These are phyloP conservation scores for Drosophila azteca DNA, from an alignment of 1,140 invertebrate genomes.

Conservation along the genomic window DNA sequence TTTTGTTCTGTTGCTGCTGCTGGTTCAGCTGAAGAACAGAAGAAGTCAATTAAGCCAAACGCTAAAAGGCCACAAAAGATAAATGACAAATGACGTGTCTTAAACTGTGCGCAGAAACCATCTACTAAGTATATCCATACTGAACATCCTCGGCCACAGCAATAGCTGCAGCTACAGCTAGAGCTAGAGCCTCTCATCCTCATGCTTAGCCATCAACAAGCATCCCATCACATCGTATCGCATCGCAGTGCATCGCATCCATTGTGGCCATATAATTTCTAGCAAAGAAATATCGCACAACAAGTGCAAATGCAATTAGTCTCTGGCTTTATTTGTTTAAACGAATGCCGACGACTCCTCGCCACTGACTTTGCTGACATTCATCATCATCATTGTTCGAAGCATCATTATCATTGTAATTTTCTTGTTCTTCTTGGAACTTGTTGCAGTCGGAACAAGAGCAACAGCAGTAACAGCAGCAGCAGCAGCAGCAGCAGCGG, in stretches of 20 bases:
- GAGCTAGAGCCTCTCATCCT: no score
- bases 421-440: constrained; percentile 58
- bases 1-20: constrained; percentile 16
- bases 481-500: not conserved
- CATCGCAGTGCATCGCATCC: not conserved
- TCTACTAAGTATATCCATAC: constrained; percentile 26
- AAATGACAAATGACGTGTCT: constrained; percentile 81
- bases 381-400: constrained; percentile 24
- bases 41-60: constrained; percentile 79
- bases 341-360: constrained; percentile 63
- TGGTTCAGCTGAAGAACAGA: constrained; percentile 28
- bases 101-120: constrained; percentile 51
- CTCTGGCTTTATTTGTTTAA: constrained; percentile 76
- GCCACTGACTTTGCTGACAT: constrained; percentile 12
- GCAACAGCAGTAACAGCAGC: constrained; percentile 12
- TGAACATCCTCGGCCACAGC: constrained; percentile 8
- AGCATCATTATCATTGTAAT: constrained; percentile 23
- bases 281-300: constrained; percentile 81
- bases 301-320: constrained; percentile 82
- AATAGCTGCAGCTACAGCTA: no score
- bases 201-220: constrained; percentile 3
- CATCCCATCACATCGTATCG: constrained; percentile 7
- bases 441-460: constrained; percentile 41
- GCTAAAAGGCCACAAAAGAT: constrained; percentile 75
- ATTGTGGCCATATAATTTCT: constrained; percentile 67